A percentile compares a stretch with the other conserved stretches of the same genome.
Conservation (phyloP, 64 coral and sea anemone genomes). For the Montipora efflorescens region DNA sequence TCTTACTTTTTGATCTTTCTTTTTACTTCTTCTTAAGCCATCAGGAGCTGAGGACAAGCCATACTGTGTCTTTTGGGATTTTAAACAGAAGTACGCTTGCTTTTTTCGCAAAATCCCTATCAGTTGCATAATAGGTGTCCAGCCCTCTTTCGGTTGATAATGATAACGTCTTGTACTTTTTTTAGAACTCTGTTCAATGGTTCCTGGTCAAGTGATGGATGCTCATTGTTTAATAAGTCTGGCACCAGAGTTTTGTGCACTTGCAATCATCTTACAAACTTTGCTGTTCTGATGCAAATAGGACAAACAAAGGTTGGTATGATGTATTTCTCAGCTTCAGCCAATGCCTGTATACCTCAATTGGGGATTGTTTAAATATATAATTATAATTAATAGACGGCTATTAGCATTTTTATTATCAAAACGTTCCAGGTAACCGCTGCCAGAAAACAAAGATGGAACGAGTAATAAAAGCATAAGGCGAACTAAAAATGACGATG, state of each 20-base stretch:
- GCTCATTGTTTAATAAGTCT: conserved; percentile 33
- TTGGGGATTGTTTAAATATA: no score
- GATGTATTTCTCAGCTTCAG: not conserved
- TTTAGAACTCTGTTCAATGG: conserved; percentile 53
- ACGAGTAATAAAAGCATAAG: no score
- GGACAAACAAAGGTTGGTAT: conserved; percentile 14
- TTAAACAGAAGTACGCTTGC: not conserved
- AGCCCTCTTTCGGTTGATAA: not conserved
- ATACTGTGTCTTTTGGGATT: conserved; percentile 71
- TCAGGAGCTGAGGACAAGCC: conserved; percentile 17
- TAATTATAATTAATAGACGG: no score
- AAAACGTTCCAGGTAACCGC: no score
- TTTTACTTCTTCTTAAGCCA: not conserved
- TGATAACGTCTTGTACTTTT: not conserved
- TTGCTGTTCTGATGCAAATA: conserved; percentile 86
- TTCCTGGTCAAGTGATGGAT: conserved; percentile 77
- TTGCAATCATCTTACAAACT: conserved; percentile 90
- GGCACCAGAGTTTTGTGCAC: conserved; percentile 48
- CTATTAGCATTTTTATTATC: no score
- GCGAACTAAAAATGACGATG: no score
- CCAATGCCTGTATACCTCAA: no score
- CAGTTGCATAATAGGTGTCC: no score
- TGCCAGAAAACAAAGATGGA: no score
- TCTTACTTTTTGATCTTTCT: no score
- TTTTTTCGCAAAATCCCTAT: no score